Conservation (phyloP, 1,140 invertebrate genomes). For the Orchesella cincta region DNA sequence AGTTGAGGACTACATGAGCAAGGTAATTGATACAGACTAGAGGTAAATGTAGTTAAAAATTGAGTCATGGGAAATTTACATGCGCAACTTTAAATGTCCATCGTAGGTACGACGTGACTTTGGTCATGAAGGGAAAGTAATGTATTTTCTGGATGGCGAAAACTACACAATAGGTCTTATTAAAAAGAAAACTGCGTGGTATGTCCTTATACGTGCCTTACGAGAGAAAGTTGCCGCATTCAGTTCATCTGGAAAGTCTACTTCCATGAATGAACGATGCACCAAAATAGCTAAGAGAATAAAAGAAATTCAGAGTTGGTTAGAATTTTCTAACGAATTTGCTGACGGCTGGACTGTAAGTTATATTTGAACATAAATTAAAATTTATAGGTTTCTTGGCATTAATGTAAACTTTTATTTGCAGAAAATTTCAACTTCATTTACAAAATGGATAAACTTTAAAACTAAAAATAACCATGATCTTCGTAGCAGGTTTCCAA, state of each 20-base stretch:
- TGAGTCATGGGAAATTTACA: too few relatives aligned
- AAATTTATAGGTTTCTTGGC: not conserved
- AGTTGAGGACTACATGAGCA: slow-evolving; percentile 48
- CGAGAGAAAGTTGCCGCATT: slow-evolving; percentile 55
- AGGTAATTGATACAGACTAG: slow-evolving; percentile 41
- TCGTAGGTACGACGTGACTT: slow-evolving; percentile 55
- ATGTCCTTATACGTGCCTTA: slow-evolving; percentile 58
- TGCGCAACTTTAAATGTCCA: too few relatives aligned
- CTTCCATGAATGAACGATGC: slow-evolving; percentile 9
- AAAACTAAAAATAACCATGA: too few relatives aligned
- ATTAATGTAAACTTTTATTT: not conserved
- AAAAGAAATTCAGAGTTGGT: slow-evolving; percentile 55
- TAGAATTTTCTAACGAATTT: slow-evolving; percentile 47
- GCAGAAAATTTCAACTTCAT: not conserved
- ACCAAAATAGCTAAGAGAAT: slow-evolving; percentile 53
- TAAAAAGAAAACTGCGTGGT: slow-evolving; percentile 62
- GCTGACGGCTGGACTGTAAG: slow-evolving; percentile 39
- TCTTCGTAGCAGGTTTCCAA: too few relatives aligned
- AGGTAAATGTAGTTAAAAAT: not conserved
- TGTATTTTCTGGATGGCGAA: slow-evolving; percentile 58
- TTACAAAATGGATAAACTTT: too few relatives aligned
- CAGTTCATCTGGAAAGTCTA: slow-evolving; percentile 12
- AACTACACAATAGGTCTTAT: slow-evolving; percentile 57
- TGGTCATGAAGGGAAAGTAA: slow-evolving; percentile 58
- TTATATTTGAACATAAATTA: not conserved